phyloP scores from a whole-genome alignment of 2,888 invertebrate genomes.

The Cantharis lateralis region DNA sequence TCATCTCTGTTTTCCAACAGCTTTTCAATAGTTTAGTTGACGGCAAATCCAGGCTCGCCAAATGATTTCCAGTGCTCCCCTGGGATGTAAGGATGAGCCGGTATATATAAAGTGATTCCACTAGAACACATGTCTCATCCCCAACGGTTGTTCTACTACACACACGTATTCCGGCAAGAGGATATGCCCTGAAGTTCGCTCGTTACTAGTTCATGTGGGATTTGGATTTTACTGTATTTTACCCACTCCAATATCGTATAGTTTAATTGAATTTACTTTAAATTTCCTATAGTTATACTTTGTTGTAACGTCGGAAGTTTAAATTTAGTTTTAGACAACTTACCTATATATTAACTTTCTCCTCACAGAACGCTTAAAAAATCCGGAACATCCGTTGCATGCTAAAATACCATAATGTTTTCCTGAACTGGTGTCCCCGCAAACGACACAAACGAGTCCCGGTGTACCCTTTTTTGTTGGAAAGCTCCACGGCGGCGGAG shows the following conservation, averaged over 20 bases:
- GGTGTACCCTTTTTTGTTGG: constrained; percentile 63
- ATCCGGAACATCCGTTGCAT: constrained; percentile 99
- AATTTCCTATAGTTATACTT: constrained; percentile 25
- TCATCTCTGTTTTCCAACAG: constrained; percentile 42
- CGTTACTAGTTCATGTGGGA: constrained; percentile 46
- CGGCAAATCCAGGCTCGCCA: constrained; percentile 47
- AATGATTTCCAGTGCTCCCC: constrained; percentile 49
- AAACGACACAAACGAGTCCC: constrained; percentile 92
- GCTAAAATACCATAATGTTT: constrained; percentile 98
- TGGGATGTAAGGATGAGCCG: constrained; percentile 43
- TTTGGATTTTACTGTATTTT: constrained; percentile 43
- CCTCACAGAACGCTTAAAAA: constrained; percentile 96
- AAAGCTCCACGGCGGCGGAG: constrained; percentile 61
- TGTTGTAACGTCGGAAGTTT: constrained; percentile 10
- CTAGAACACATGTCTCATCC: constrained; percentile 47
- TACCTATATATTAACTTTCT: constrained; percentile 97
- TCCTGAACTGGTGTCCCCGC: constrained; percentile 95
- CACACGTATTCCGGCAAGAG: constrained; percentile 21
- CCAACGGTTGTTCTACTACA: constrained; percentile 14
- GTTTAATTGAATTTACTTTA: constrained; percentile 33
- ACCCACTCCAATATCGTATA: constrained; percentile 12
- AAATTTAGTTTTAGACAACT: constrained; percentile 38
- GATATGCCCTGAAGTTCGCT: constrained; percentile 40
- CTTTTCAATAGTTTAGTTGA: constrained; percentile 49
- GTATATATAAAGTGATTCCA: constrained; percentile 47